Conservation (phyloP, 2,113 vertebrate genomes). For the Protobothrops flavoviridis region DNA sequence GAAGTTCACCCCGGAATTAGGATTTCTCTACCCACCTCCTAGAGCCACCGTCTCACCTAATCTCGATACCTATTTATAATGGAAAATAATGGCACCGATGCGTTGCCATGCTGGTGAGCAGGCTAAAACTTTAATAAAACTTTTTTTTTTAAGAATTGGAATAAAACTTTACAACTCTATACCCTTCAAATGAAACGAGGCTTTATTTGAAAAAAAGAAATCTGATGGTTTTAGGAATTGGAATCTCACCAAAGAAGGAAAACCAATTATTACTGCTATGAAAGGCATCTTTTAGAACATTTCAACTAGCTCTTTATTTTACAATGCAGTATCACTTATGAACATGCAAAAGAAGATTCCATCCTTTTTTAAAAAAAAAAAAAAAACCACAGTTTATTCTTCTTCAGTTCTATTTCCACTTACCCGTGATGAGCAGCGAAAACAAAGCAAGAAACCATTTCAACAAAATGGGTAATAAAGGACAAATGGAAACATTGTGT, state of each 20-base stretch:
- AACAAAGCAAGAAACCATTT: slow-evolving; percentile 16
- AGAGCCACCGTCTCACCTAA: neutral
- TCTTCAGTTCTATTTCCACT: neutral
- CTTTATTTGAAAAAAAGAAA: neutral
- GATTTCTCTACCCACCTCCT: neutral
- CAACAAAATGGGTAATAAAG: slow-evolving; percentile 19
- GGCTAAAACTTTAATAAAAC: neutral
- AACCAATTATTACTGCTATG: neutral
- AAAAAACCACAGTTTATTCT: neutral
- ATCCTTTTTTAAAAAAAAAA: neutral
- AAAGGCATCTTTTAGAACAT: neutral
- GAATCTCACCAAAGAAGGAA: neutral
- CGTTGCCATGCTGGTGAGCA: neutral
- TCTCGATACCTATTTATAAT: neutral
- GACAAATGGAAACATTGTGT: slow-evolving; percentile 15
- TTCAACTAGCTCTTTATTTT: neutral
- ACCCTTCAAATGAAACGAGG: neutral
- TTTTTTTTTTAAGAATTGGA: neutral
- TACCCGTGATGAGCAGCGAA: neutral
- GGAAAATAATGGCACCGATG: neutral
- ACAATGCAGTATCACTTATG: neutral
- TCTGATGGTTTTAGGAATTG: neutral
- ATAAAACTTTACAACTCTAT: neutral
- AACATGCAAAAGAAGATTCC: neutral
- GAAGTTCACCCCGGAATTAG: neutral